Conservation (phyloP, 2,797 vertebrate species). For the Alosa sapidissima region DNA sequence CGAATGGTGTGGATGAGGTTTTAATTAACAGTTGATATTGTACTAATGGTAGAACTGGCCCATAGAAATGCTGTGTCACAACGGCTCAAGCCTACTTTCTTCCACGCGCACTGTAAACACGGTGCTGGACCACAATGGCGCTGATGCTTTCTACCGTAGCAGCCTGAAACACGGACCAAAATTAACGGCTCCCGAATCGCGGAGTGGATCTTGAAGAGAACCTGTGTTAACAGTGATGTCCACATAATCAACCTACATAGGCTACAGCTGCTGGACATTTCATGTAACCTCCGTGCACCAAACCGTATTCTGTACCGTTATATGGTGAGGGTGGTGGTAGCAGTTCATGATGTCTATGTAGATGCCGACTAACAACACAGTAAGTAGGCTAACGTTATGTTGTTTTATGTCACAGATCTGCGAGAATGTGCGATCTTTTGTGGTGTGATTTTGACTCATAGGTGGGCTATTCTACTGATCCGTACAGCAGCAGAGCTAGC, state of each 20-base stretch:
- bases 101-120: neutral
- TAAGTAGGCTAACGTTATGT: neutral
- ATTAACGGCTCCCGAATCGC: constrained; percentile 14
- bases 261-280: neutral
- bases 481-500: neutral
- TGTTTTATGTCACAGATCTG: neutral
- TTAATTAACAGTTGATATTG: neutral
- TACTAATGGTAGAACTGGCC: constrained; percentile 9
- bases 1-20: neutral
- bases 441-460: neutral
- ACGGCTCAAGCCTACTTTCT: constrained; percentile 22
- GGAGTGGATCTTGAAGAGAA: constrained; percentile 24
- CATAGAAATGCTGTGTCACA: constrained; percentile 24
- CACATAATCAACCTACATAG: neutral
- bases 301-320: neutral
- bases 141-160: constrained; percentile 23
- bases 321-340: neutral
- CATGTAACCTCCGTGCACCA: neutral
- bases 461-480: neutral
- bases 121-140: constrained; percentile 31
- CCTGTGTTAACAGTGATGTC: neutral
- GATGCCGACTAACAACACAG: constrained; percentile 15
- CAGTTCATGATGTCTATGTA: constrained; percentile 16
- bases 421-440: neutral
- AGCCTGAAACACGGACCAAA: constrained; percentile 26